These are phyloP conservation scores for Danio choprae DNA, from an alignment of 2,797 vertebrate species.

Conservation along the genomic window DNA sequence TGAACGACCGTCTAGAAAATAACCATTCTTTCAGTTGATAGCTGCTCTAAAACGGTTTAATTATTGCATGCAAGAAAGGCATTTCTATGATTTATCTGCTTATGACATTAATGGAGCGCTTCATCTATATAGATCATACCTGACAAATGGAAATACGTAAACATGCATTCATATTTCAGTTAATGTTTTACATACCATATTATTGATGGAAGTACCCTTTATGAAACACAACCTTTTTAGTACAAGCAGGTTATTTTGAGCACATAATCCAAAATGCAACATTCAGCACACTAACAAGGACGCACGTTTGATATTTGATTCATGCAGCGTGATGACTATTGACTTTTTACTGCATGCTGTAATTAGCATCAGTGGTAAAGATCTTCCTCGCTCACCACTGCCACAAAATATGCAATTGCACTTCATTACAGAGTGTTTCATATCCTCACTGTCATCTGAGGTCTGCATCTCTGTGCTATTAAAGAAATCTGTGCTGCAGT, in stretches of 20 bases:
- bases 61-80: background rate
- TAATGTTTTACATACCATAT: background rate
- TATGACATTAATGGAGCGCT: background rate
- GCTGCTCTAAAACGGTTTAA: background rate
- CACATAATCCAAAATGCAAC: background rate
- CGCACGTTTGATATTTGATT: conserved; percentile 3
- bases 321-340: background rate
- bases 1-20: background rate
- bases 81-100: background rate
- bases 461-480: conserved; percentile 2
- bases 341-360: conserved; percentile 2
- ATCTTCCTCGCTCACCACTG: background rate
- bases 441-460: conserved; percentile 5
- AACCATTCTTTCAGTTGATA: background rate
- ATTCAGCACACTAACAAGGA: background rate
- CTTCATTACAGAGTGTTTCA: conserved; percentile 4
- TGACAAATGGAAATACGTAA: background rate
- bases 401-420: conserved; percentile 17
- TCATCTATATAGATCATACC: background rate
- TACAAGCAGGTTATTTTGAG: background rate
- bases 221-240: background rate
- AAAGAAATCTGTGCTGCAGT: background rate
- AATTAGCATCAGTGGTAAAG: conserved; percentile 11
- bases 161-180: background rate
- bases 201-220: background rate